Conservation (phyloP, 2,888 invertebrate species). For the Prosapia bicincta region DNA sequence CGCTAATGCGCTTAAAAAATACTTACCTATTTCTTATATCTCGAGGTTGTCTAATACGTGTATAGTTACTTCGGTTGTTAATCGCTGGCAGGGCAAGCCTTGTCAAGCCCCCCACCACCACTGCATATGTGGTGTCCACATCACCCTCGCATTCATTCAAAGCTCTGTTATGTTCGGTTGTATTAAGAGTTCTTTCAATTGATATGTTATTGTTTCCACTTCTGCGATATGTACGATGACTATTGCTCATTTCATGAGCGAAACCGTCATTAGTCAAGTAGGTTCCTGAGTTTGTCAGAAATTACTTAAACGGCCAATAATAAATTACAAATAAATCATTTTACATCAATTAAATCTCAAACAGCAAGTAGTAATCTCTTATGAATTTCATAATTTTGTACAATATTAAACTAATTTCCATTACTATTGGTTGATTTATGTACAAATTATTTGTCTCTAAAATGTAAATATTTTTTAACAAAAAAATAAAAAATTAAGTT, state of each 20-base stretch:
- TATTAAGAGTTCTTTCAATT: slow-evolving; percentile 28
- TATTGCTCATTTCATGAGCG: slow-evolving; percentile 36
- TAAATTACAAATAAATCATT: neutral
- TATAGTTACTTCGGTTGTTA: slow-evolving; percentile 31
- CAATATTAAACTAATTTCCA: neutral
- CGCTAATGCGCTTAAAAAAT: neutral
- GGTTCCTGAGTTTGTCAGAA: neutral
- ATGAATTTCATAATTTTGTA: neutral
- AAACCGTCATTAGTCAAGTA: neutral
- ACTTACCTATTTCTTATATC: slow-evolving; percentile 19
- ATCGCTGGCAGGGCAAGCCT: slow-evolving; percentile 29
- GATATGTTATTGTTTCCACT: slow-evolving; percentile 36
- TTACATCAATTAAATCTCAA: neutral
- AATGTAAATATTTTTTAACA: too few species aligned
- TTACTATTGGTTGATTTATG: neutral
- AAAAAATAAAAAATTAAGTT: too few species aligned
- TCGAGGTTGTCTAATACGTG: slow-evolving; percentile 6
- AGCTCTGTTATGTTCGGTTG: slow-evolving; percentile 9
- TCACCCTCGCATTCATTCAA: slow-evolving; percentile 4
- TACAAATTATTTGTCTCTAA: too few species aligned
- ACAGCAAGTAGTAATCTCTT: neutral
- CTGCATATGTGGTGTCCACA: slow-evolving; percentile 12
- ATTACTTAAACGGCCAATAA: neutral
- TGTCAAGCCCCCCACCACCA: slow-evolving; percentile 31
- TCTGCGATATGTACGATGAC: slow-evolving; percentile 36